Conservation (phyloP, 2,113 vertebrate species). For the Callipepla californica region DNA sequence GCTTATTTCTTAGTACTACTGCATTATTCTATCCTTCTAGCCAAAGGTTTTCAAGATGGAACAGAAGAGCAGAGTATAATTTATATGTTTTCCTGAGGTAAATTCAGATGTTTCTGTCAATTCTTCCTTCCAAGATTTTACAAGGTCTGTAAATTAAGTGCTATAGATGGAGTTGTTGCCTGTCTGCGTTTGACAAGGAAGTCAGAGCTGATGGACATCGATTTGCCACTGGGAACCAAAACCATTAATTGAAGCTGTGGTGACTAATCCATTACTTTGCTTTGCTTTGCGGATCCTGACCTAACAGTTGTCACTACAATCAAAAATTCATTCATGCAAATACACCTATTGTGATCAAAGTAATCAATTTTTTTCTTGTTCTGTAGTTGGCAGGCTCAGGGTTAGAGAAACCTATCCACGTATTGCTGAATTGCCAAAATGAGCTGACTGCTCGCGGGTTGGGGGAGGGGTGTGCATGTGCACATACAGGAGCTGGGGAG, state of each 20-base stretch:
- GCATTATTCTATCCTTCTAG: constrained; percentile 60
- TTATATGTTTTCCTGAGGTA: constrained; percentile 68
- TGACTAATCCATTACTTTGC: constrained; percentile 56
- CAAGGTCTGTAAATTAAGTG: constrained; percentile 76
- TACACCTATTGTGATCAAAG: constrained; percentile 49
- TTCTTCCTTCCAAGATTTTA: constrained; percentile 72
- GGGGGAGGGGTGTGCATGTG: not conserved
- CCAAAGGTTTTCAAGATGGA: constrained; percentile 22
- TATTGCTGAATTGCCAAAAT: not conserved
- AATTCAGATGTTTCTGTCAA: constrained; percentile 74
- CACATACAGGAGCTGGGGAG: not conserved
- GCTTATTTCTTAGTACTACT: constrained; percentile 15
- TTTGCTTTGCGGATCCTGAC: not conserved
- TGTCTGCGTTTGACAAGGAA: constrained; percentile 64
- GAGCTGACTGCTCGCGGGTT: not conserved
- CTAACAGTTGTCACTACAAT: constrained; percentile 25
- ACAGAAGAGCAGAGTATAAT: constrained; percentile 55
- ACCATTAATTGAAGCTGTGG: constrained; percentile 64
- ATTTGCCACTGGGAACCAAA: constrained; percentile 65
- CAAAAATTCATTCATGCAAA: constrained; percentile 54
- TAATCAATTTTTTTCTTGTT: constrained; percentile 47
- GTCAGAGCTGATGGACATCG: constrained; percentile 64
- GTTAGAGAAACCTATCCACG: rapidly evolving
- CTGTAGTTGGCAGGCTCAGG: not conserved
- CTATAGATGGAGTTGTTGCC: constrained; percentile 12